These are phyloP conservation scores for Pseudocheirus occidentalis DNA, from an alignment of 2,797 vertebrate genomes.

Conservation along the genomic window DNA sequence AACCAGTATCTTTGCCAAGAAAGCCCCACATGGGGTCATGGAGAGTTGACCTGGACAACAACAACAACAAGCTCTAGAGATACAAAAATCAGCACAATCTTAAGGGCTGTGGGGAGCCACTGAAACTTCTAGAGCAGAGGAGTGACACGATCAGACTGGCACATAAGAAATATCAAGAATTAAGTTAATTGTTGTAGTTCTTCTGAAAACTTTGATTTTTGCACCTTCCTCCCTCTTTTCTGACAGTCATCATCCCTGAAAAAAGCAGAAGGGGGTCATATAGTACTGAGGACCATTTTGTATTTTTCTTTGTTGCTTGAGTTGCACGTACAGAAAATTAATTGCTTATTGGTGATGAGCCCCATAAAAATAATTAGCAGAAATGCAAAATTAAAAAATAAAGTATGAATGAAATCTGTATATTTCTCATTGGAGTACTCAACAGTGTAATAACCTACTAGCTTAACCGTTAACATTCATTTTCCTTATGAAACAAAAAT, in stretches of 20 bases:
- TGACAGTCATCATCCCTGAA: background rate
- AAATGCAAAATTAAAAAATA: background rate
- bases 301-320: background rate
- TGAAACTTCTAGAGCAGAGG: background rate
- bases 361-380: background rate
- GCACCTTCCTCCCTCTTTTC: background rate
- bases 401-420: background rate
- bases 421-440: background rate
- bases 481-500: background rate
- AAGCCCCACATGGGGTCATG: background rate
- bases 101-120: background rate
- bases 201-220: background rate
- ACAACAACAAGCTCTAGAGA: background rate
- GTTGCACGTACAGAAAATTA: background rate
- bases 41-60: background rate
- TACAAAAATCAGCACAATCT: background rate
- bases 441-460: background rate
- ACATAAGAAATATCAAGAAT: background rate
- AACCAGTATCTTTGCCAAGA: background rate
- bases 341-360: background rate
- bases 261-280: background rate
- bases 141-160: background rate
- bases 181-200: background rate
- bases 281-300: background rate
- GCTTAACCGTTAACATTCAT: background rate